Conservation (phyloP, 2,888 invertebrate species). For the Stegophylla sp. region DNA sequence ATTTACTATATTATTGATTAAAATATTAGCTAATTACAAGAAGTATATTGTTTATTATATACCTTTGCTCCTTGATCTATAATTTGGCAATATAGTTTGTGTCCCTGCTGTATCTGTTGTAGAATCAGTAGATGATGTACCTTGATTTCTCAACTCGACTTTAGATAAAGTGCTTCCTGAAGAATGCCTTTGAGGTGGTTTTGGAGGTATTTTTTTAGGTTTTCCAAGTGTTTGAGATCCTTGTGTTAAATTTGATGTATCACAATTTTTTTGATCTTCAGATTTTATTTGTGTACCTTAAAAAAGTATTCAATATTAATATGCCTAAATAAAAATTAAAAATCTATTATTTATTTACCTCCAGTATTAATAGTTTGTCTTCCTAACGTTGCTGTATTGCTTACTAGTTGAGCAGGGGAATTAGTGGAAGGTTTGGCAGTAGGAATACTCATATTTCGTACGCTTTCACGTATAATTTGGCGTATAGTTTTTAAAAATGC, state of each 20-base stretch:
- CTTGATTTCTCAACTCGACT: constrained; percentile 42
- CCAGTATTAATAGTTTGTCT: constrained; percentile 55
- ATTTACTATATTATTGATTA: background rate
- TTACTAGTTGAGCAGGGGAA: constrained; percentile 61
- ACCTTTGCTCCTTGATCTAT: constrained; percentile 42
- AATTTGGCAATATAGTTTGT: constrained; percentile 52
- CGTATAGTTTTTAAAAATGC: constrained; percentile 96
- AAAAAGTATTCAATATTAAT: background rate
- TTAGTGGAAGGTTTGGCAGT: constrained; percentile 70
- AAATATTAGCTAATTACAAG: background rate
- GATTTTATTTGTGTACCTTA: constrained; percentile 28
- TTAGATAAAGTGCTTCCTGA: constrained; percentile 79
- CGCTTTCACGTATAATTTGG: constrained; percentile 95
- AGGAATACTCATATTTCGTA: constrained; percentile 95
- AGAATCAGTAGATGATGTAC: constrained; percentile 53
- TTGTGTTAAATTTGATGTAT: constrained; percentile 68
- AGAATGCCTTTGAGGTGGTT: constrained; percentile 79
- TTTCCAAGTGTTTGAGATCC: constrained; percentile 84
- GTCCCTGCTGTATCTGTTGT: constrained; percentile 52
- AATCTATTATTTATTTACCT: constrained; percentile 25
- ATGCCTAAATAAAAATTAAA: background rate
- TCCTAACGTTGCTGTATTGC: constrained; percentile 61
- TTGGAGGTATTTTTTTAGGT: constrained; percentile 75
- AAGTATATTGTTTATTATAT: background rate
- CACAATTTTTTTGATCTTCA: constrained; percentile 53